Evolutionary conservation across 2,888 invertebrate genomes (phyloP).

Genomic region (Orthosia gracilis): DNA sequence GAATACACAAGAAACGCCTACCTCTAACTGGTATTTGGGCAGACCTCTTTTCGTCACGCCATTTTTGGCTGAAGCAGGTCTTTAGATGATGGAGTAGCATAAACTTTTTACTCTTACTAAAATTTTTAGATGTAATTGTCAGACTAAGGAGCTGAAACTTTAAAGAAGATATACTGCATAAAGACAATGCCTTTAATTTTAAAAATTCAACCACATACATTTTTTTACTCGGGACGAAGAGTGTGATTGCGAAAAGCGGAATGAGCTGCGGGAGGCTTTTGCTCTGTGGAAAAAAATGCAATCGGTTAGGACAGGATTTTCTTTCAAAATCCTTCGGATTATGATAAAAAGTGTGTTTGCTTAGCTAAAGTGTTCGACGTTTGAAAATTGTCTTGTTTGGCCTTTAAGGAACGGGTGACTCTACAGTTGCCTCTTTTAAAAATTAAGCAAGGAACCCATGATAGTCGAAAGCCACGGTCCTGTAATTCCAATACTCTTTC

Average conservation of each 20-base stretch:
- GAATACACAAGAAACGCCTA: constrained; percentile 59
- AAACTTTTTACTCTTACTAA: background rate
- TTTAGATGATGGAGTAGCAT: background rate
- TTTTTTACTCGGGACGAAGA: too few species aligned
- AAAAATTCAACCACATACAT: too few species aligned
- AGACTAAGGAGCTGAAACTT: background rate
- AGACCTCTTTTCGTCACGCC: constrained; percentile 33
- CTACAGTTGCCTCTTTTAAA: background rate
- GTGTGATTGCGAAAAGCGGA: background rate
- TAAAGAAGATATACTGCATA: background rate
- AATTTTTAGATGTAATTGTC: background rate
- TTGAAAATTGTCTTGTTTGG: too few species aligned
- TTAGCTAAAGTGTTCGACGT: background rate
- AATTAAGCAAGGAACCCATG: background rate
- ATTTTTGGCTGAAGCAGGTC: constrained; percentile 20
- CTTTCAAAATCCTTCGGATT: background rate
- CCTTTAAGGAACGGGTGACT: background rate
- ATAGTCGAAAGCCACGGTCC: background rate
- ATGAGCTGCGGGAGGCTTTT: too few species aligned
- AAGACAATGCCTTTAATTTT: too few species aligned
- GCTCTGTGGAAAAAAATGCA: too few species aligned
- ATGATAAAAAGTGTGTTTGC: background rate
- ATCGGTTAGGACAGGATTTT: background rate
- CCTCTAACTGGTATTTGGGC: constrained; percentile 41
- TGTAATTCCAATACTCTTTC: constrained; percentile 5